Evolutionary conservation across 2,113 vertebrate species (phyloP).

Genomic region (Zeus faber): DNA sequence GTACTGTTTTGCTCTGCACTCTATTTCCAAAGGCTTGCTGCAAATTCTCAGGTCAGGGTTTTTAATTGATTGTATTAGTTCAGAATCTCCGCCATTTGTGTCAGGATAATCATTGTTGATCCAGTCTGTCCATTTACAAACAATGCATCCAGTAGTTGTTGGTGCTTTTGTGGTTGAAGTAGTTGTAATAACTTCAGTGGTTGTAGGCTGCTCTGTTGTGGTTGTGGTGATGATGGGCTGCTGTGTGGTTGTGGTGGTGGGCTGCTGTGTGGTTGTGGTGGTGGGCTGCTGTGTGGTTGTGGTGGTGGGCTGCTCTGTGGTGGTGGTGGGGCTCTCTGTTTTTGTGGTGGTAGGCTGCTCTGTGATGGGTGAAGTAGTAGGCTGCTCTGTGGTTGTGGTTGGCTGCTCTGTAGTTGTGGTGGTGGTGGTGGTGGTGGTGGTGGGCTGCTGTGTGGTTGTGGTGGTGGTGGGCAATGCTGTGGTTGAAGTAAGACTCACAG

Average conservation of each 20-base stretch:
- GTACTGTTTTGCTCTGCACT: conserved; percentile 13
- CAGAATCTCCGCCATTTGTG: conserved; percentile 8
- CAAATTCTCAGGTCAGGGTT: conserved; percentile 15
- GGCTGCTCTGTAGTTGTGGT: neutral
- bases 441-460: neutral
- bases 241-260: neutral
- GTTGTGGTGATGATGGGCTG: neutral
- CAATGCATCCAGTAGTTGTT: neutral
- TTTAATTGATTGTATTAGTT: conserved; percentile 19
- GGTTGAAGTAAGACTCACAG: neutral
- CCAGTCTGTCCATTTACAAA: conserved; percentile 44
- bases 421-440: neutral
- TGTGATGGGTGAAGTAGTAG: neutral
- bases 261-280: neutral
- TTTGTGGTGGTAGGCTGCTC: neutral
- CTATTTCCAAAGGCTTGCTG: conserved; percentile 23
- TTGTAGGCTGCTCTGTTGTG: neutral
- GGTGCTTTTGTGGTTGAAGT: neutral
- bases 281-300: neutral
- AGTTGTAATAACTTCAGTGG: neutral
- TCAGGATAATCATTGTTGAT: conserved; percentile 14
- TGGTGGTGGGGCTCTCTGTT: neutral
- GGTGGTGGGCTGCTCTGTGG: too few relatives aligned
- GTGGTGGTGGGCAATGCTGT: neutral
- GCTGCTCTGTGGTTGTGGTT: neutral